Percentiles rank a stretch among this genome's conserved stretches.
Conservation (phyloP, 2,113 vertebrate genomes). For the Calidris pygmaea region DNA sequence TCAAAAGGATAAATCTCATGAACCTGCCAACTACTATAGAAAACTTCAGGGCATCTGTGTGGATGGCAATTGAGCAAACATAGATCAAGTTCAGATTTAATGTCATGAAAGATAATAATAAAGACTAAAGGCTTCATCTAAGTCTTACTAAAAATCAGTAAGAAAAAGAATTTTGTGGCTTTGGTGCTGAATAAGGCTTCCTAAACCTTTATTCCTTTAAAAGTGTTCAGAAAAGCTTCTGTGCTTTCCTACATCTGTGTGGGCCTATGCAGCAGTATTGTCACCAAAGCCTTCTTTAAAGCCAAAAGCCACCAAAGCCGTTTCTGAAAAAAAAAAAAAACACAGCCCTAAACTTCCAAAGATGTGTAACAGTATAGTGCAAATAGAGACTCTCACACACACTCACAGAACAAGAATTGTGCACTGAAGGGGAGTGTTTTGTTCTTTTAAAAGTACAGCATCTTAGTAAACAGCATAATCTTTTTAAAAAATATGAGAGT, state of each 20-base stretch:
- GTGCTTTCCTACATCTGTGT: background rate
- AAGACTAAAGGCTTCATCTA: background rate
- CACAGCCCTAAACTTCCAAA: background rate
- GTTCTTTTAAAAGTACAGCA: background rate
- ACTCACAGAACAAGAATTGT: background rate
- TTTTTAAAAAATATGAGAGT: background rate
- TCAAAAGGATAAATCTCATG: background rate
- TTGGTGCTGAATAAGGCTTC: background rate
- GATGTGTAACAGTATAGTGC: background rate
- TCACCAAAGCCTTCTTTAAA: background rate
- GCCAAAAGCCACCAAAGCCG: background rate
- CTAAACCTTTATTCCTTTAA: background rate
- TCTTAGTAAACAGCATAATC: background rate
- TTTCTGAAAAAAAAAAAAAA: background rate
- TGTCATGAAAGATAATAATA: background rate
- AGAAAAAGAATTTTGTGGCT: background rate
- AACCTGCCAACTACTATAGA: background rate
- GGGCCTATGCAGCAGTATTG: background rate
- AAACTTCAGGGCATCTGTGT: background rate
- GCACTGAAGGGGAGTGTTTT: background rate
- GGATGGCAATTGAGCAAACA: background rate
- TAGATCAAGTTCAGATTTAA: background rate
- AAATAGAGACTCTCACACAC: background rate
- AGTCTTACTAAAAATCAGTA: background rate
- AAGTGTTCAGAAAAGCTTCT: background rate